phyloP scores from a whole-genome alignment of 2,888 invertebrate genomes.

The Hemithea aestivaria region DNA sequence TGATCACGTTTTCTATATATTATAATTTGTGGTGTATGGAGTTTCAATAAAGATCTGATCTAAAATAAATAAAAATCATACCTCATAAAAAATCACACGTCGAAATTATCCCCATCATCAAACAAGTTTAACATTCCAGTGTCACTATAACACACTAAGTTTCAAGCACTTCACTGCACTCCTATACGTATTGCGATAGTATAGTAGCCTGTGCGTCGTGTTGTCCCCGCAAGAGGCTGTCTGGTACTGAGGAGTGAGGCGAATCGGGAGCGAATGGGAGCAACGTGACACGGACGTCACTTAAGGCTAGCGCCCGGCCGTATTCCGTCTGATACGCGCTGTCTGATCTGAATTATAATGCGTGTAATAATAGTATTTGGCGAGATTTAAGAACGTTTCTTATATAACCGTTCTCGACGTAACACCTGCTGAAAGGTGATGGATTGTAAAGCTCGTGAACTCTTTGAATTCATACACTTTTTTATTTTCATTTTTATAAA shows the following conservation, averaged over 20 bases:
- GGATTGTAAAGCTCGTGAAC: no score
- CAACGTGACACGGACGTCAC: conserved; percentile 51
- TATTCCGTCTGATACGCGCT: conserved; percentile 41
- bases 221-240: conserved; percentile 61
- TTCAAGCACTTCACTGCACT: conserved; percentile 46
- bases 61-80: conserved; percentile 5
- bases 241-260: conserved; percentile 55
- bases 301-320: conserved; percentile 37
- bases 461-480: no score
- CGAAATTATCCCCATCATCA: conserved; percentile 9
- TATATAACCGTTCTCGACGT: no score
- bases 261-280: conserved; percentile 50
- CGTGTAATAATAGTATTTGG: not conserved
- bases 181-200: no score
- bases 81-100: conserved; percentile 15
- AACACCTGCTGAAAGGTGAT: no score
- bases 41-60: no score
- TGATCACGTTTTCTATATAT: no score
- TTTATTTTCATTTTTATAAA: no score
- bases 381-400: not conserved
- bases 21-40: no score
- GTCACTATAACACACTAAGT: conserved; percentile 21
- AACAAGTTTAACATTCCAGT: conserved; percentile 19
- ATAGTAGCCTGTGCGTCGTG: conserved; percentile 32
- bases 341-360: conserved; percentile 5